These are phyloP conservation scores for Bactericera cockerelli DNA, from an alignment of 1,140 invertebrate species.

Conservation along the genomic window DNA sequence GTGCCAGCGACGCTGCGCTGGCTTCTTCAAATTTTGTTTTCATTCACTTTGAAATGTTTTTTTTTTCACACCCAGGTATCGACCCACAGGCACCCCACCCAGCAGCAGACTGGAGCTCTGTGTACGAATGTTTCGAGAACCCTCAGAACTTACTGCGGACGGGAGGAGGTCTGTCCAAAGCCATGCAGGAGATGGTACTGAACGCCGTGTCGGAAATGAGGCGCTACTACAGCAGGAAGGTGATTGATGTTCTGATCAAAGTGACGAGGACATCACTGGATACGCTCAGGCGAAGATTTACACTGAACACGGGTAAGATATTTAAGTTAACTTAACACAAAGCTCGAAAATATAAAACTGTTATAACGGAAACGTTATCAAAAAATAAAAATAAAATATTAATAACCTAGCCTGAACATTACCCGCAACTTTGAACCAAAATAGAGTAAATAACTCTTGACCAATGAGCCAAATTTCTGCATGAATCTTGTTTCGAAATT, in stretches of 20 bases:
- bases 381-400: too few species aligned
- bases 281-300: constrained; percentile 51
- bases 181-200: constrained; percentile 62
- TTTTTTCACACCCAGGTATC: not conserved
- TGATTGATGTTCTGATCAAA: constrained; percentile 75
- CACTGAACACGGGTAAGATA: constrained; percentile 25
- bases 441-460: too few species aligned
- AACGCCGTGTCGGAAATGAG: constrained; percentile 70
- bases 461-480: too few species aligned
- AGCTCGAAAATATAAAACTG: too few species aligned
- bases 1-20: too few species aligned
- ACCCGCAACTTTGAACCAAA: too few species aligned
- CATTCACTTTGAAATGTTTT: too few species aligned
- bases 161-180: constrained; percentile 39
- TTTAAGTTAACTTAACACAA: too few species aligned
- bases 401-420: too few species aligned
- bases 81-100: constrained; percentile 32
- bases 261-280: constrained; percentile 68
- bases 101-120: constrained; percentile 62
- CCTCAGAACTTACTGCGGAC: constrained; percentile 39
- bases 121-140: constrained; percentile 67
- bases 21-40: too few species aligned
- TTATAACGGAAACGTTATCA: too few species aligned
- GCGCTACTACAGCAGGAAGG: constrained; percentile 67
- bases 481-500: too few species aligned